Percentiles rank a stretch among this genome's conserved stretches.
These are phyloP conservation scores for Hirtodrosophila confusa DNA, from an alignment of 2,888 invertebrate species.

Conservation along the genomic window DNA sequence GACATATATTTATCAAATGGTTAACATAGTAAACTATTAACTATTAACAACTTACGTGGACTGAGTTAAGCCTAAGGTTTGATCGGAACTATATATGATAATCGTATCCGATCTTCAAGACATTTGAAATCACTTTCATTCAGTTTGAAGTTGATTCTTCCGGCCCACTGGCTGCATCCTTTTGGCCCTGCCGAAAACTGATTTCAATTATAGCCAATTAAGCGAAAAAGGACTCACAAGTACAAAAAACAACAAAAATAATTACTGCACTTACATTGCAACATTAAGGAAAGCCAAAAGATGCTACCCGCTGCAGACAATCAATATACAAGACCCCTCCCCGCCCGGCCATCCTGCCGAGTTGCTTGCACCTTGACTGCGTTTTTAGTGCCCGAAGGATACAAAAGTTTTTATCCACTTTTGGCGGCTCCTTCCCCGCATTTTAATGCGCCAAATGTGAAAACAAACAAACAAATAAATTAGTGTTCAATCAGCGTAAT, in stretches of 20 bases:
- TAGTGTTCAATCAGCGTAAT: conserved; percentile 80
- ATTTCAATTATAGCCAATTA: conserved; percentile 74
- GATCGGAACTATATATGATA: too few relatives aligned
- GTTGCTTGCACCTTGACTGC: conserved; percentile 52
- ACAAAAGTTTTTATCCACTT: conserved; percentile 58
- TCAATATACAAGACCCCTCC: conserved; percentile 22
- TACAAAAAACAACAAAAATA: conserved; percentile 4
- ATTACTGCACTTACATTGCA: conserved; percentile 47
- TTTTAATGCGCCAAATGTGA: conserved; percentile 68
- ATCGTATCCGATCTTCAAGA: too few relatives aligned
- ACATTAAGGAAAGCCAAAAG: conserved; percentile 53
- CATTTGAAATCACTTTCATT: too few relatives aligned
- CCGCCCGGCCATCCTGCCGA: not conserved
- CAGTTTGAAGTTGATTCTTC: too few relatives aligned
- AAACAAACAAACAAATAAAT: conserved; percentile 78
- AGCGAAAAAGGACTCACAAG: conserved; percentile 43
- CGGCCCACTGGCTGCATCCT: too few relatives aligned
- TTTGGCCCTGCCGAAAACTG: conserved; percentile 15
- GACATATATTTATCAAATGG: too few relatives aligned
- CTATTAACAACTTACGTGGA: too few relatives aligned
- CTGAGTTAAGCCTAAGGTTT: too few relatives aligned
- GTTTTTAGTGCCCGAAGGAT: conserved; percentile 31
- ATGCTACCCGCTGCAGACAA: conserved; percentile 39
- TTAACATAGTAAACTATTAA: too few relatives aligned
- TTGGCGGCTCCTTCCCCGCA: conserved; percentile 19